These are phyloP conservation scores for Pitangus sulphuratus DNA, from an alignment of 2,797 vertebrate genomes.

Conservation along the genomic window DNA sequence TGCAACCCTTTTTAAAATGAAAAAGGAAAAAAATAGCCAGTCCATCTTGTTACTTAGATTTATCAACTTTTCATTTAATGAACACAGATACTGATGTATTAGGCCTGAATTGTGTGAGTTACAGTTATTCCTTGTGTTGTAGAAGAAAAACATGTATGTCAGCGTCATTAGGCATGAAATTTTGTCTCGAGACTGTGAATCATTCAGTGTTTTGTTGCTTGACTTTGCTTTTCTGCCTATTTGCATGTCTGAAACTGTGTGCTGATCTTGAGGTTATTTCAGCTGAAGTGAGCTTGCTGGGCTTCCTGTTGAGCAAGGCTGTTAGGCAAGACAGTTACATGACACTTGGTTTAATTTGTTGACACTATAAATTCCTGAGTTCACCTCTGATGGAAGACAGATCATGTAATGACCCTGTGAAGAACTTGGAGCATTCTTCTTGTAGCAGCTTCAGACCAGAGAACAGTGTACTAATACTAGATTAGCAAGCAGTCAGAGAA, in stretches of 20 bases:
- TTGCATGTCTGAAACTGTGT: neutral
- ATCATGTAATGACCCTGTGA: neutral
- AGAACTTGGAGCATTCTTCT: neutral
- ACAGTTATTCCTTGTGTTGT: neutral
- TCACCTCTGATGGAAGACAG: slow-evolving; percentile 16
- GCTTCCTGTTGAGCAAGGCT: neutral
- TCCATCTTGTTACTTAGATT: neutral
- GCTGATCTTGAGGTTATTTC: slow-evolving; percentile 22
- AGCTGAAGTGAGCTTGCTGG: slow-evolving; percentile 7
- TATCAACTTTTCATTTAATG: neutral
- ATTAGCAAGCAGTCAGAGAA: neutral
- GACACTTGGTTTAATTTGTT: slow-evolving; percentile 59
- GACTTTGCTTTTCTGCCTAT: slow-evolving; percentile 6
- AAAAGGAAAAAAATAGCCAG: neutral
- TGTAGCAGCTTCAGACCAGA: neutral
- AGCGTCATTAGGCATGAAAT: neutral
- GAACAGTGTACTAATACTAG: neutral
- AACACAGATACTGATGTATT: neutral
- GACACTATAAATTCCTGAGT: slow-evolving; percentile 31
- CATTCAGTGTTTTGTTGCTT: neutral
- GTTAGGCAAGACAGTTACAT: slow-evolving; percentile 39
- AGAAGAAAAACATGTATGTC: neutral
- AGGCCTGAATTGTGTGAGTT: neutral
- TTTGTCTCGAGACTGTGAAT: neutral
- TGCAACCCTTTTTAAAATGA: neutral